Percentiles rank a stretch among this genome's conserved stretches.
Conservation (phyloP, 2,888 invertebrate species). For the Netelia fuscicornis region DNA sequence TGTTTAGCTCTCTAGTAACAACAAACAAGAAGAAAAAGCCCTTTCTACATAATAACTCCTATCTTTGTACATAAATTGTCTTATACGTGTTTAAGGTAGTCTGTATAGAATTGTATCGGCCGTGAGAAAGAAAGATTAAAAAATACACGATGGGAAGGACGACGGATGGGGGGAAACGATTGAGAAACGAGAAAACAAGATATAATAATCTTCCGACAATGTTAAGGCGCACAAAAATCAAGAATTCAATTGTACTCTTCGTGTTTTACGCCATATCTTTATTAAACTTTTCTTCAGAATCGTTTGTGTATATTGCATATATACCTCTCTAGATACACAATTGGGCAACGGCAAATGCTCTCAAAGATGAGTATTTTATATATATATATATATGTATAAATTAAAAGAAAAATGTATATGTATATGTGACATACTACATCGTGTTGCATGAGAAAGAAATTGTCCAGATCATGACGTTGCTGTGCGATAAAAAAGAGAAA, state of each 20-base stretch:
- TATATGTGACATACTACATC: slow-evolving; percentile 57
- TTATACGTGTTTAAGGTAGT: slow-evolving; percentile 64
- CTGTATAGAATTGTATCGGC: slow-evolving; percentile 59
- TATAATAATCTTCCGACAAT: slow-evolving; percentile 72
- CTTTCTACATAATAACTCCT: slow-evolving; percentile 57
- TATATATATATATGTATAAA: slow-evolving; percentile 51
- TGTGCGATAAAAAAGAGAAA: slow-evolving; percentile 33
- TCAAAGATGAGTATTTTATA: slow-evolving; percentile 47
- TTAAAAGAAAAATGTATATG: slow-evolving; percentile 29
- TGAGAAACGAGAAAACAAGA: slow-evolving; percentile 58
- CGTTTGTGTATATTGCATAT: slow-evolving; percentile 59
- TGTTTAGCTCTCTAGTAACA: slow-evolving; percentile 62
- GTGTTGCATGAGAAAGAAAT: slow-evolving; percentile 48
- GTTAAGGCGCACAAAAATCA: slow-evolving; percentile 79
- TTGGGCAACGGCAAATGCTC: slow-evolving; percentile 51
- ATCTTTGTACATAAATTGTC: slow-evolving; percentile 67
- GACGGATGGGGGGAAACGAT: slow-evolving; percentile 39
- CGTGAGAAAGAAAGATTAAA: slow-evolving; percentile 50
- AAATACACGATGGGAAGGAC: background rate
- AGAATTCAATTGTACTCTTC: slow-evolving; percentile 79
- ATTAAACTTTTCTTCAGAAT: slow-evolving; percentile 70
- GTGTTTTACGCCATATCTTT: slow-evolving; percentile 78
- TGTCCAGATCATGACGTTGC: slow-evolving; percentile 47
- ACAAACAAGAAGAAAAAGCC: slow-evolving; percentile 31
- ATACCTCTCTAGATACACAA: slow-evolving; percentile 50